phyloP scores from a whole-genome alignment of 1,140 invertebrate genomes.

The Magallana gigas region DNA sequence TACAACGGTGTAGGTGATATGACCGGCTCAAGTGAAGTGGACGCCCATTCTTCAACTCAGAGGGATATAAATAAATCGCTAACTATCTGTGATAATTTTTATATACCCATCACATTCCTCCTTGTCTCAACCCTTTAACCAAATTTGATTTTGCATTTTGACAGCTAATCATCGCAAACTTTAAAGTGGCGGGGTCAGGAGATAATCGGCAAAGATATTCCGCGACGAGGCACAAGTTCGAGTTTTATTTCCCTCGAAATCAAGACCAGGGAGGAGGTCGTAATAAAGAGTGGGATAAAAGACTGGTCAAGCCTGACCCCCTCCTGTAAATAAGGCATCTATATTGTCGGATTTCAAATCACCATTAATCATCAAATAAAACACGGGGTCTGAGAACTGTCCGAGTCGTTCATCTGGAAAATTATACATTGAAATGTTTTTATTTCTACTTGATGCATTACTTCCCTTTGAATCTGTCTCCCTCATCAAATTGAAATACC shows the following conservation, averaged over 20 bases:
- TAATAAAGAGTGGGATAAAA: no score
- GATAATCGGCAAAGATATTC: not conserved
- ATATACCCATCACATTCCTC: slow-evolving; percentile 13
- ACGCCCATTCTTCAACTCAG: not conserved
- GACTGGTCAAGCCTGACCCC: not conserved
- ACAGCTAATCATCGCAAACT: slow-evolving; percentile 16
- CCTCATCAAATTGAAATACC: no score
- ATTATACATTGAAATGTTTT: no score
- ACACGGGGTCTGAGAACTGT: not conserved
- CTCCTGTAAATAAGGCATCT: not conserved
- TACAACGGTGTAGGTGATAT: not conserved
- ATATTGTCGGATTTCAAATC: not conserved
- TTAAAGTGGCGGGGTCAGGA: not conserved
- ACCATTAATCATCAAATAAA: not conserved
- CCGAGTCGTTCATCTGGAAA: not conserved
- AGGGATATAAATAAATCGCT: not conserved
- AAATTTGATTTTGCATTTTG: slow-evolving; percentile 22
- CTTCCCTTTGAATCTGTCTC: no score
- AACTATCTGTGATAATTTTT: slow-evolving; percentile 6
- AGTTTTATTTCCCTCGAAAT: no score
- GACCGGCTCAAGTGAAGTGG: not conserved
- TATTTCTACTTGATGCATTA: no score
- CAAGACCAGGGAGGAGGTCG: no score
- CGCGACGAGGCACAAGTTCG: no score
- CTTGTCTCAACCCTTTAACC: slow-evolving; percentile 7